These are phyloP conservation scores for Ceyx cyanopectus DNA, from an alignment of 2,113 vertebrate species.

Conservation along the genomic window DNA sequence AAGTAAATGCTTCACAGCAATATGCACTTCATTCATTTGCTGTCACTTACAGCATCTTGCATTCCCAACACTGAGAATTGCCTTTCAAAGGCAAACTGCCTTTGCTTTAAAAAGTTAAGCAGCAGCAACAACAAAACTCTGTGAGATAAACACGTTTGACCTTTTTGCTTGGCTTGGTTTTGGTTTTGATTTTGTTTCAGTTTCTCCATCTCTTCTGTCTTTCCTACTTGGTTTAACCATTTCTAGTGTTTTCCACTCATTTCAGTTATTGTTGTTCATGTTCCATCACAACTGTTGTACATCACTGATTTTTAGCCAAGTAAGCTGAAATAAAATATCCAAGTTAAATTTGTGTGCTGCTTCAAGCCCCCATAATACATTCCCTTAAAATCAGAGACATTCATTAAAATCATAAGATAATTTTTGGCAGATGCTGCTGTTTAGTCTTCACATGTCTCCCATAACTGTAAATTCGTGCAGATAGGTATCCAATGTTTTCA, in stretches of 20 bases:
- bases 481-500: neutral
- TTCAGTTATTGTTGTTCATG: neutral
- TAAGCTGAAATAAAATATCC: neutral
- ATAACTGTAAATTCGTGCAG: neutral
- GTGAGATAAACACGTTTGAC: neutral
- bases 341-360: neutral
- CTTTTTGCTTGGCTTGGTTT: neutral
- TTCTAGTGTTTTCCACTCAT: neutral
- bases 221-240: neutral
- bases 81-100: neutral
- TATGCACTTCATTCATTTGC: neutral
- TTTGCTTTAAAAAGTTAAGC: neutral
- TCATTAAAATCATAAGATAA: neutral
- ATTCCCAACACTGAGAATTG: neutral
- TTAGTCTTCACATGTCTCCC: neutral
- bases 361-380: neutral
- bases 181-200: neutral
- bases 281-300: neutral
- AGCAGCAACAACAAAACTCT: neutral
- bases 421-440: neutral
- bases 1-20: neutral
- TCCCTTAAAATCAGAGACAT: neutral
- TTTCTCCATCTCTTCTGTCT: neutral
- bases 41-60: neutral
- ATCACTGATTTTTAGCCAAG: neutral